Base-by-base conservation (phyloP, 2,113 vertebrate species). In the Pteruthius melanotis region DNA sequence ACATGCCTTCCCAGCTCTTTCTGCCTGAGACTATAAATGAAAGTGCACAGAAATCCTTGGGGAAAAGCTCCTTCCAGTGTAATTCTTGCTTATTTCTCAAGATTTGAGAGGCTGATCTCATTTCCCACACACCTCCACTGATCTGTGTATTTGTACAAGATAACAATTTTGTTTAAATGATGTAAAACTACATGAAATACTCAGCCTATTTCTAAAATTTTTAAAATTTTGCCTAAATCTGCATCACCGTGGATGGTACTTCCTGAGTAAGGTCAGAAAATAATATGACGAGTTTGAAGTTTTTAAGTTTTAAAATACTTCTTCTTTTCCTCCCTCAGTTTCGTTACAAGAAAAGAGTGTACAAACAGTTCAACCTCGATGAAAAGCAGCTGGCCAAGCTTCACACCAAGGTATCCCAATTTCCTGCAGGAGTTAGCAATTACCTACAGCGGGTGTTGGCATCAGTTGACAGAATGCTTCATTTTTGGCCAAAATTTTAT, bases 301-400 rank as follows among this genome's bases (percentile, higher is more conserved):
- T 89, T 63, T 63, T 11, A 50, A 72, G 60, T 54, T n/a, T 13
- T 42, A 13, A 39, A 82, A n/a, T 37, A n/a, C n/a, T 6, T 15
- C 4, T 56, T 75, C 24, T 13, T 35, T 54, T 56, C 26, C 13
- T 71, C 22, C 52, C 45, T 85, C 91, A 99, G 99, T 99, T 99
- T 97, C 98, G 99, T 28, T 99, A 99, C 95, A 99, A 99, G 98
- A 99, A 98, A 81, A 98, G 99, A 89, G 99, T 99, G 60, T 99
- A 99, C 98, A 99, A 98, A 64, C 99, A 99, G 97, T 98, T 98
- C 63, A 99, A 99, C 91, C 98, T 99, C 68, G 99, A 99, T 95
- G 99, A 99, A 97, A 99, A 99, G 90, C 99, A 99, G 86, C 97
- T 99, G 98, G 99, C 99, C 94, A 99, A 99, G 95, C 97, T 99